A percentile compares a stretch with the other conserved stretches of the same genome.
phyloP scores from a whole-genome alignment of 92 coral and sea anemone genomes.

The Plumapathes pennacea region DNA sequence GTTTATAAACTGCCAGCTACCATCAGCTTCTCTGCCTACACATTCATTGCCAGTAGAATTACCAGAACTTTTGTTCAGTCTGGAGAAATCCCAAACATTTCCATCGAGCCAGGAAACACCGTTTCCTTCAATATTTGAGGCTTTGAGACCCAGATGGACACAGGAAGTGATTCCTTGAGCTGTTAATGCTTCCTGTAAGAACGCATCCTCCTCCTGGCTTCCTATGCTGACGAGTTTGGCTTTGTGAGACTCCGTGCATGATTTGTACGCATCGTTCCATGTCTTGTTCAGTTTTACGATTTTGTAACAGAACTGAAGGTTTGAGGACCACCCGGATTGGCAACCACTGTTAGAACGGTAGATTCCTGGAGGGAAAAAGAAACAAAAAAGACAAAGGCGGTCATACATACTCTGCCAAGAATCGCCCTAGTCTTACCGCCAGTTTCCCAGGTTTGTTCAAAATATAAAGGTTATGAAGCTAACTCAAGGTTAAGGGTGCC shows the following conservation, averaged over 20 bases:
- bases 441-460: too few species aligned
- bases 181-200: conserved; percentile 21
- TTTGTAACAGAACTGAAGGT: conserved; percentile 45
- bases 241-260: conserved; percentile 18
- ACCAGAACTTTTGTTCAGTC: conserved; percentile 2
- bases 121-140: not conserved
- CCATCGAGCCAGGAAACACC: conserved; percentile 40
- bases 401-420: too few species aligned
- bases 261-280: conserved; percentile 31
- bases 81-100: conserved; percentile 36
- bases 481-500: too few species aligned
- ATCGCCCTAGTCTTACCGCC: too few species aligned
- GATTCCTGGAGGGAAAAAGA: conserved; percentile 13
- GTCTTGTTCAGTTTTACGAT: conserved; percentile 14
- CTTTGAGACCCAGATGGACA: conserved; percentile 39
- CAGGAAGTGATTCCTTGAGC: conserved; percentile 14
- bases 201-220: conserved; percentile 35
- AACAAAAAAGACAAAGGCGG: not conserved
- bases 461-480: too few species aligned
- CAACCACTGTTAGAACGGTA: conserved; percentile 46
- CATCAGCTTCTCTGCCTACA: conserved; percentile 38
- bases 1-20: conserved; percentile 38
- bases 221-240: conserved; percentile 51
- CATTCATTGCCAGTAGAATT: conserved; percentile 10
- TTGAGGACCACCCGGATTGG: conserved; percentile 15